Conservation (phyloP, 2,888 invertebrate species). For the Sturmia bella region DNA sequence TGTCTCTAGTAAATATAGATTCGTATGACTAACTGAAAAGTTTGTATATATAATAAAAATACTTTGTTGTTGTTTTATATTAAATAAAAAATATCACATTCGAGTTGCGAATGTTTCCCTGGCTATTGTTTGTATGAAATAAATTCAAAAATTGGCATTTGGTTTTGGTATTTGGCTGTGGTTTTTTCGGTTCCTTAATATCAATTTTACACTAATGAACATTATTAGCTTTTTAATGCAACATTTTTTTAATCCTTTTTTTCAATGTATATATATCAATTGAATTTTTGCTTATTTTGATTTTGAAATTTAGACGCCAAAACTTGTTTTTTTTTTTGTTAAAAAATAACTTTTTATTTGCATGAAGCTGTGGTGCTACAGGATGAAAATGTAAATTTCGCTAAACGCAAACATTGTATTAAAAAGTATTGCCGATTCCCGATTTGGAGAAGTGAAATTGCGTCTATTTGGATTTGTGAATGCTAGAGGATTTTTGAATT, state of each 20-base stretch:
- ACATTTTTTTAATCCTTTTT: slow-evolving; percentile 57
- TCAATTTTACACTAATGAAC: slow-evolving; percentile 64
- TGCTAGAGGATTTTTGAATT: too few relatives aligned
- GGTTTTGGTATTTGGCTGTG: slow-evolving; percentile 65
- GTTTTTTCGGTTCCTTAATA: slow-evolving; percentile 46
- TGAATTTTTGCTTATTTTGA: slow-evolving; percentile 76
- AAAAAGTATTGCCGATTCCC: too few relatives aligned
- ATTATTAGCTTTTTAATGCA: slow-evolving; percentile 70
- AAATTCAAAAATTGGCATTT: slow-evolving; percentile 77
- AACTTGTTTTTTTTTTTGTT: slow-evolving; percentile 38
- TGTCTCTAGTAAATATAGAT: slow-evolving; percentile 49
- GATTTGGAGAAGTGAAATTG: too few relatives aligned
- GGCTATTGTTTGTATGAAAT: slow-evolving; percentile 81
- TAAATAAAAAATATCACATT: slow-evolving; percentile 81
- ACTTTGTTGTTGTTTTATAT: slow-evolving; percentile 70
- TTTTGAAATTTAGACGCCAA: slow-evolving; percentile 68
- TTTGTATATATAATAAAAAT: slow-evolving; percentile 74
- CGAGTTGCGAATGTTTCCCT: slow-evolving; percentile 82
- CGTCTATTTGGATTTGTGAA: too few relatives aligned
- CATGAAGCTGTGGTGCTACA: too few relatives aligned
- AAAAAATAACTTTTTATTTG: slow-evolving; percentile 22
- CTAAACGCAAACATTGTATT: too few relatives aligned
- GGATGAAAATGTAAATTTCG: neutral
- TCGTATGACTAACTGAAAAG: slow-evolving; percentile 54
- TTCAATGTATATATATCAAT: slow-evolving; percentile 78